Conservation (phyloP, 2,888 invertebrate species). For the Drosophila koepferae region DNA sequence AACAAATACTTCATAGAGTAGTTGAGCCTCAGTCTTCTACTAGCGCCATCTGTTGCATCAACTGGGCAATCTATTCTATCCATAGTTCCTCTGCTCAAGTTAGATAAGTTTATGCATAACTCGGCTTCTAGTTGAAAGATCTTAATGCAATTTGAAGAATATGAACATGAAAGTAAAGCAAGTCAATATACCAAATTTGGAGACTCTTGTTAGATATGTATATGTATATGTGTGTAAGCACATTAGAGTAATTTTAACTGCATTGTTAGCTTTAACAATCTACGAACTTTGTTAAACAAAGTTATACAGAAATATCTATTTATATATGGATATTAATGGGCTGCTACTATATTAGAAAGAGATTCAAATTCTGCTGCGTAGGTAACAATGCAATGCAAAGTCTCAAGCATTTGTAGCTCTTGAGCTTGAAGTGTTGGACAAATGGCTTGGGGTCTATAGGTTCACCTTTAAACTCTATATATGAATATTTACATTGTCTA, state of each 20-base stretch:
- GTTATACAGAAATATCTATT: neutral
- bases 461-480: neutral
- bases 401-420: neutral
- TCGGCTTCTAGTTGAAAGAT: neutral
- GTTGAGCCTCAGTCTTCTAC: neutral
- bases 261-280: no score
- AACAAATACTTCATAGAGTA: neutral
- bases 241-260: neutral
- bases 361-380: neutral
- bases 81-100: neutral
- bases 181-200: neutral
- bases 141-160: neutral
- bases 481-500: neutral
- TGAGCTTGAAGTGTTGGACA: neutral
- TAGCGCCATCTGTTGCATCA: neutral
- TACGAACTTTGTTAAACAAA: no score
- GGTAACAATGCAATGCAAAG: neutral
- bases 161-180: neutral
- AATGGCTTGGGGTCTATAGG: neutral
- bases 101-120: neutral
- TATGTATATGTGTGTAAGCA: no score
- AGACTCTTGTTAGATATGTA: neutral
- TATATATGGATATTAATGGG: neutral
- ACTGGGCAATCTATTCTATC: neutral
- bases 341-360: neutral